phyloP scores from a whole-genome alignment of 64 coral and sea anemone genomes.

The Montipora efflorescens region DNA sequence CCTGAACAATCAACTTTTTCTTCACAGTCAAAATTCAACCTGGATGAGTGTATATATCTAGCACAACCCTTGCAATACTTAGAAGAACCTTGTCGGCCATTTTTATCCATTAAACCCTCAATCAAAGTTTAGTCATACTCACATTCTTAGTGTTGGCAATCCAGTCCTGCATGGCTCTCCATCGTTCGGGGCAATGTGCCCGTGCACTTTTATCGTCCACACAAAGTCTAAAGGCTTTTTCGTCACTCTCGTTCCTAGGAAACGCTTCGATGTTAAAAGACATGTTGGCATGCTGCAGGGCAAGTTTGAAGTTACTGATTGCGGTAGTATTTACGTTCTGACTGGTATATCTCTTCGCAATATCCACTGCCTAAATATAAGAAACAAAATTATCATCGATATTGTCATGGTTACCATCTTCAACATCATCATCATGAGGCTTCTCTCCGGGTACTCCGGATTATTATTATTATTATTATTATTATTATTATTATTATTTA shows the following conservation, averaged over 20 bases:
- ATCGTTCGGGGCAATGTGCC: conserved; percentile 44
- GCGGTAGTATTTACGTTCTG: neutral
- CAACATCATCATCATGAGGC: too few species aligned
- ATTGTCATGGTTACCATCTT: too few species aligned
- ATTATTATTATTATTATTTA: too few species aligned
- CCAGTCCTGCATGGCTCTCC: conserved; percentile 47
- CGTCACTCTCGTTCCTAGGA: conserved; percentile 43
- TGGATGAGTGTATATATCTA: too few species aligned
- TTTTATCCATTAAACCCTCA: too few species aligned
- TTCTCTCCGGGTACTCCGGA: too few species aligned
- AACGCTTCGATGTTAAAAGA: conserved; percentile 55
- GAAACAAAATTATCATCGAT: neutral
- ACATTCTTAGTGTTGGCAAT: conserved; percentile 6
- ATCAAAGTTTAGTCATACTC: neutral
- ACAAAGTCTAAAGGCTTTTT: conserved; percentile 43
- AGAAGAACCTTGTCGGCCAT: too few species aligned
- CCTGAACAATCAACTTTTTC: too few species aligned
- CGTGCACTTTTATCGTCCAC: conserved; percentile 27
- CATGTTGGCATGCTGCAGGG: neutral
- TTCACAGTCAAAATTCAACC: too few species aligned
- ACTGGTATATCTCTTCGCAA: conserved; percentile 34
- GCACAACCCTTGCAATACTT: too few species aligned
- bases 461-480: too few species aligned
- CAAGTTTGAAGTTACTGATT: neutral
- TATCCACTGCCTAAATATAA: neutral